phyloP scores from a whole-genome alignment of 2,113 vertebrate genomes.

The Stegastes partitus region DNA sequence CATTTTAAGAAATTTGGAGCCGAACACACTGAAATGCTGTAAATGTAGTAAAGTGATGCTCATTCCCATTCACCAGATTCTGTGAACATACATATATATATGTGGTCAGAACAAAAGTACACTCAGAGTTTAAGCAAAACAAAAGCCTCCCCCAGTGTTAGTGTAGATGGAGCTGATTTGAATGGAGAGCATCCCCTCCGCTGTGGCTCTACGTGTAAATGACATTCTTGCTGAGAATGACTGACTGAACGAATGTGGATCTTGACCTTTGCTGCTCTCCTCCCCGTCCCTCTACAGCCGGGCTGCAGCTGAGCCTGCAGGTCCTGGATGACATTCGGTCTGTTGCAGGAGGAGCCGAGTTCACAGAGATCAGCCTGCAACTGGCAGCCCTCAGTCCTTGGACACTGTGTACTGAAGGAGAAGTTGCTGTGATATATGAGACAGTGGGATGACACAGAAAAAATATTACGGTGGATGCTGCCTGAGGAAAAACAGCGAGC shows the following conservation, averaged over 20 bases:
- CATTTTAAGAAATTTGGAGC: no score
- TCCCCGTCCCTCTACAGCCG: neutral
- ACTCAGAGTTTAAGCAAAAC: no score
- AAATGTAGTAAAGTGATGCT: no score
- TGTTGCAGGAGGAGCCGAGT: neutral
- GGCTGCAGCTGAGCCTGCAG: neutral
- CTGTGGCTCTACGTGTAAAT: no score
- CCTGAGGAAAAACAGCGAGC: neutral
- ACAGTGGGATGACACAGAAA: neutral
- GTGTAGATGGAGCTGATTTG: no score
- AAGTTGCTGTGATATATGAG: constrained; percentile 12
- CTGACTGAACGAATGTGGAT: no score
- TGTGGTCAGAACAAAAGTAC: neutral
- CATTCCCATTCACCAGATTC: neutral
- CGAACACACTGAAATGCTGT: neutral
- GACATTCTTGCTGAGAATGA: no score
- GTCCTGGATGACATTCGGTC: neutral
- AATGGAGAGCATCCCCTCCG: no score
- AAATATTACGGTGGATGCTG: neutral
- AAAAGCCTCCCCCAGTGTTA: no score
- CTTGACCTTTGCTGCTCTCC: neutral
- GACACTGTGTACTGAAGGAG: neutral
- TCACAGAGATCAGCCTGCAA: neutral
- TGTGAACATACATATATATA: neutral
- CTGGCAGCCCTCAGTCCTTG: neutral